Evolutionary conservation across 2,113 vertebrate genomes (phyloP), one percentile per base, ranked within the genome.

Genomic region (Grantiella picta): DNA sequence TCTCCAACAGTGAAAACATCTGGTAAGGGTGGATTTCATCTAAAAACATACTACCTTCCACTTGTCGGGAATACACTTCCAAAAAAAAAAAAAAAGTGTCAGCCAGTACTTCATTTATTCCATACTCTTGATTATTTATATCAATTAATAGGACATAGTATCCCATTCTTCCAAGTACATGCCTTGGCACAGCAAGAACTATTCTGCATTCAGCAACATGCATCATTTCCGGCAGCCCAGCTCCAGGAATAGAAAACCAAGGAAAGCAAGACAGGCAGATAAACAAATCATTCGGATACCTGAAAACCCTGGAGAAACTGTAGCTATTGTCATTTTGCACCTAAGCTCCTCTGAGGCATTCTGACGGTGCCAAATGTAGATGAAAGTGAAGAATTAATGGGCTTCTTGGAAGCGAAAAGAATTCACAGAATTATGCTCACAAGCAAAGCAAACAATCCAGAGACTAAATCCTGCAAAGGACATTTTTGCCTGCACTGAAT

Each of bases 231-330:
- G 42, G 79, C 77, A 86, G 94, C 66, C 38, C 21, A 29, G 57
- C 75, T 82, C 80, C 75, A 81, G 47, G 91, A 53, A 68, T 45
- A 88, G 85, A 92, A 86, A 89, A 56, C 18, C 29, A 88, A 94
- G 84, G 91, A 31, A 86, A 68, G 77, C 61, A 72, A 54, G 66
- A 59, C 66, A 94, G 63, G 77, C 35, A 38, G 47, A 80, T 44
- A 94, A 90, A 95, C 94, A 95, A 87, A 94, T 77, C 70, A 59
- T 20, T 50, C 0, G 1, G 90, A 90, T 95, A 96, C 88, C 90
- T 95, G 88, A 88, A 96, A 94, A 83, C 90, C 79, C 93, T 64
- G 82, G 92, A 90, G 92, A 90, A 90, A 88, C 42, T 54, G 47
- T 54, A 82, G 84, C 92, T 71, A 86, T 94, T 95, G 92, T 92